Evolutionary conservation across 2,888 invertebrate genomes (phyloP), one percentile per base, ranked within the genome.

Genomic region (Tenthredo scrophulariae): DNA sequence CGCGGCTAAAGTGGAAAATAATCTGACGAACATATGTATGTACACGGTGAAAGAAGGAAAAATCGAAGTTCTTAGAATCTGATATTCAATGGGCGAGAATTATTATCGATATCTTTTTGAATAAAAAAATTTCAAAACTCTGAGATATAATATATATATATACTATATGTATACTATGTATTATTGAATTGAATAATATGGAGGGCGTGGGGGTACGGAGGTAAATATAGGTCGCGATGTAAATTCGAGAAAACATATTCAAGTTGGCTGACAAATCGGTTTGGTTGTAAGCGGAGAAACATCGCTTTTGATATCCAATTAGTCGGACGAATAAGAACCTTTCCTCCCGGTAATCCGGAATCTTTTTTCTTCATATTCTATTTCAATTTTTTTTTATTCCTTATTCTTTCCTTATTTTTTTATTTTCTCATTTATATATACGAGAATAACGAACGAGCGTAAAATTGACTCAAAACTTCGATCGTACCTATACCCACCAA

Each of bases 281-380:
- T 40, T 70, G 70, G 37, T 1, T 70, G 70, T 70, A 70, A 70
- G 46, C 43, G 43, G 50, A 26, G 46, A 46, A 50, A 46, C 75
- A 43, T 75, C 43, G 75, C 75, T 50, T 46, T 75, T 26, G 26
- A 75, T 75, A 46, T 75, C 75, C 75, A 75, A 75, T 75, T 75
- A 75, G 75, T 75, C 75, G 29, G 46, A 75, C 46, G 75, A 50
- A 22, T 75, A 46, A 26, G 26, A 43, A n/a, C 40, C 15, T 62
- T 62, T 26, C 2, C 62, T 26, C 62, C 26, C 62, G 3, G 26
- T 62, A 26, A 62, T 70, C 33, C 70, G 29, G 37, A 33, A 5
- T n/a, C 33, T 33, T 70, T 18, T 70, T 37, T n/a, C n/a, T 40
- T 26, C 22, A 40, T 50, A 40, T 46, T 26, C 10, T 46, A 46